Conservation (phyloP, 2,797 vertebrate genomes). For the Apogon hyalosoma region DNA sequence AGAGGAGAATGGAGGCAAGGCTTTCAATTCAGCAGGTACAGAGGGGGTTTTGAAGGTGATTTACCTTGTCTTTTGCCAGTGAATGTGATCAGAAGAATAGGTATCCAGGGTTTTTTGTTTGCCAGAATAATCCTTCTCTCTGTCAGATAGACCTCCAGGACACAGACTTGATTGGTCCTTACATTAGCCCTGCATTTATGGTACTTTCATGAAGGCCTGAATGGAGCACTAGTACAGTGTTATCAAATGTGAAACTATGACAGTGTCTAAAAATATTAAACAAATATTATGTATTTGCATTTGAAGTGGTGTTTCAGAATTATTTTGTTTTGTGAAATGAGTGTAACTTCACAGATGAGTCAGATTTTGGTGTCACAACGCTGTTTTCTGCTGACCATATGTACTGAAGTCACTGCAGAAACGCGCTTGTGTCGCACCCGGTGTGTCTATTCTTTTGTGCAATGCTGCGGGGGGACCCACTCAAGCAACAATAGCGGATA, state of each 20-base stretch:
- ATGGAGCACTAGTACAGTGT: too few species aligned
- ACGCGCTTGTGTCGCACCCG: not conserved
- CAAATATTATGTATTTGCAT: too few species aligned
- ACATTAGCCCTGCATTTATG: slow-evolving; percentile 11
- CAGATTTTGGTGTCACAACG: not conserved
- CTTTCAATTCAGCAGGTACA: slow-evolving; percentile 27
- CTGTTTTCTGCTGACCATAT: slow-evolving; percentile 1
- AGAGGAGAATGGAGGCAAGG: slow-evolving; percentile 46
- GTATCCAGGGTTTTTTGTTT: slow-evolving; percentile 49
- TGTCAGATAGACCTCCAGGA: slow-evolving; percentile 27
- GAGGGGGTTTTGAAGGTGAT: slow-evolving; percentile 41
- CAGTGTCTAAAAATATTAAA: too few species aligned
- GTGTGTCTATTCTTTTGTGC: slow-evolving; percentile 18
- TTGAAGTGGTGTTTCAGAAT: too few species aligned
- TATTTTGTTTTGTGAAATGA: too few species aligned
- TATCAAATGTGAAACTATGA: too few species aligned
- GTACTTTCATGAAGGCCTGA: not conserved
- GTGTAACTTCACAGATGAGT: too few species aligned
- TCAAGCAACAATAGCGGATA: slow-evolving; percentile 75
- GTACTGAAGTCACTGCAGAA: not conserved
- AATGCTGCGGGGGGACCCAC: slow-evolving; percentile 73
- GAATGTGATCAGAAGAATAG: slow-evolving; percentile 62
- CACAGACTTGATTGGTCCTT: slow-evolving; percentile 7
- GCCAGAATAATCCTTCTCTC: slow-evolving; percentile 32
- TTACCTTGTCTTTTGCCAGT: slow-evolving; percentile 49